Base-by-base conservation (phyloP, 2,888 invertebrate species). In the Cordylochernes scorpioides region DNA sequence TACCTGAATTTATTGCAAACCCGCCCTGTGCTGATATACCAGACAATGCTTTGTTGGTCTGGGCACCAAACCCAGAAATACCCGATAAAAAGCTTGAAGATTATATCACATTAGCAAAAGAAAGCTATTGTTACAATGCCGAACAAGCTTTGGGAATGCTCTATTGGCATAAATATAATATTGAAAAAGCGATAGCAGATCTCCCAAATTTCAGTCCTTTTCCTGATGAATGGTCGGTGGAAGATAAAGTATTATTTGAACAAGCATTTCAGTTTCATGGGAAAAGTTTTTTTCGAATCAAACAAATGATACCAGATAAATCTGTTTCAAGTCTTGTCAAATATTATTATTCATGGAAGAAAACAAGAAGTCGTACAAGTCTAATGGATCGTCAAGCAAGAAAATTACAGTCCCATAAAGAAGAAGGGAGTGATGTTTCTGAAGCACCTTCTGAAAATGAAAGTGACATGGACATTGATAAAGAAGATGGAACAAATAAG, bases 281-380 rank as follows among this genome's bases (percentile, higher is more conserved):
- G 27, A 94, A 94, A 60, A 82, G 80, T 54, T 94, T 94, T 59
- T 78, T 86, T 51, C 68, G 84, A 50, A 91, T 94, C 53, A 61
- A 82, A 43, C 86, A 88, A 64, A 88, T 94, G 88, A 88, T 88
- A 60, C 91, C 91, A 17, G 91, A 91, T 52, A 94, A 94, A 59
- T 74, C 82, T 27, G 86, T 91, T 49, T 78, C 86, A 26, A 77
- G 77, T 45, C 60, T 94, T 46, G 88, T 94, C 2, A 86, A 86
- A 55, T 88, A 88, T 53, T 94, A 91, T 55, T 94, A 94, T 53
- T 78, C 82, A 46, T 91, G 91, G 91, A 94, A 94, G 55, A 91
- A 91, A 53, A 80, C 82, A 14, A 61, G 84, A 44, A 72, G 77
- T 45, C 67, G 82, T 33, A 78, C 75, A 31, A 86, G 86, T 46